Evolutionary conservation across 2,797 vertebrate species (phyloP), one percentile per base, ranked within the genome.

Genomic region (Molossus molossus): DNA sequence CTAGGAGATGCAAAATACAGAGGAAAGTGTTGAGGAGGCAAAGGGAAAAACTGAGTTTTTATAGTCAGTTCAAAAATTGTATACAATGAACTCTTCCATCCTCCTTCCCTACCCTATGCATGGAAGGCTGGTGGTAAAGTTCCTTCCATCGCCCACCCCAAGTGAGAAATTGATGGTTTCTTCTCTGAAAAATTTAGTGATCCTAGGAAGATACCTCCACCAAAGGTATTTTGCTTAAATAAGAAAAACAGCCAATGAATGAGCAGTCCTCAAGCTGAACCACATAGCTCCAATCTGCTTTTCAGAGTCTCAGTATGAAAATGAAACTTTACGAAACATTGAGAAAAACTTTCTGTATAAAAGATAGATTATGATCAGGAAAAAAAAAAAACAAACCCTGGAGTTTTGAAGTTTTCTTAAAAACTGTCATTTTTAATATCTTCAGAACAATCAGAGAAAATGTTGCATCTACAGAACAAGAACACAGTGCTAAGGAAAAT

Each of bases 391-490:
- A n/a, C n/a, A 33, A 25, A 29, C 5, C 1, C 15, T 48, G 55
- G 23, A 80, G 25, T 10, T 57, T 58, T 86, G 18, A 84, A 4
- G 29, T 65, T 89, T 64, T 95, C 73, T 95, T 83, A 72, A 89
- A 84, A 72, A 33, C 33, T 84, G 21, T 84, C 58, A 60, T 82
- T 40, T 82, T 64, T 64, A 79, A 57, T 72, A 92, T 50, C n/a
- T 33, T 89, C 48, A 40, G 64, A 65, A 72, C 1, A 55, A 55
- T 83, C 25, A 75, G 8, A 90, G 57, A 57, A 81, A 27, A 69
- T 87, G 45, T 55, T 76, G 5, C 20, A 69, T 37, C 21, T 82
- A 55, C 45, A 81, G 79, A 92, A 65, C 5, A 72, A 76, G 60
- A 88, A 75, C 69, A 55, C 29, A 88, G 48, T 48, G 29, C 17